Evolutionary conservation across 2,888 invertebrate species (phyloP).

Genomic region (Coelogynopora nodosa): DNA sequence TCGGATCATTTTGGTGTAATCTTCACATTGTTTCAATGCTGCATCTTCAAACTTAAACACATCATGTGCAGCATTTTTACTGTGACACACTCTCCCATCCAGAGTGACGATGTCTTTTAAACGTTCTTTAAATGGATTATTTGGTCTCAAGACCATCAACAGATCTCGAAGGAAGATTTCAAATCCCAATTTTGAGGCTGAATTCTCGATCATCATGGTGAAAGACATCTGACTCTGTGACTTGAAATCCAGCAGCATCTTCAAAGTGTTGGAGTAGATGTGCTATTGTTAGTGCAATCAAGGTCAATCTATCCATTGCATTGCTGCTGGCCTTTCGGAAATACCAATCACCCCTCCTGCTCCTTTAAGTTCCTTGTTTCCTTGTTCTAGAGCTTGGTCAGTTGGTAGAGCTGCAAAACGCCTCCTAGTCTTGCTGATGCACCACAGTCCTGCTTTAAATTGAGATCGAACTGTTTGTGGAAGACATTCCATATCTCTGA

Average conservation of each 20-base stretch:
- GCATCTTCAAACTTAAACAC: slow-evolving; percentile 27
- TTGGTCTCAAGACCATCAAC: slow-evolving; percentile 27
- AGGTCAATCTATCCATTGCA: slow-evolving; percentile 8
- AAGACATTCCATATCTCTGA: slow-evolving; percentile 11
- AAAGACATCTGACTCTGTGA: not conserved
- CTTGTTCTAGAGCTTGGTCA: slow-evolving; percentile 28
- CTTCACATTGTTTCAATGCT: slow-evolving; percentile 24
- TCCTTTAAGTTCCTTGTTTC: slow-evolving; percentile 17
- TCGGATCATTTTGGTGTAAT: slow-evolving; percentile 19
- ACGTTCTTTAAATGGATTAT: slow-evolving; percentile 31
- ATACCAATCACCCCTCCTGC: slow-evolving; percentile 29
- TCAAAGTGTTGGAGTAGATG: slow-evolving; percentile 14
- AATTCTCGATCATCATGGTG: slow-evolving; percentile 15
- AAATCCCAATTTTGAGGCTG: slow-evolving; percentile 17
- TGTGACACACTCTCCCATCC: slow-evolving; percentile 27
- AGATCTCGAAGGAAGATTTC: slow-evolving; percentile 22
- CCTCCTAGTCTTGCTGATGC: slow-evolving; percentile 8
- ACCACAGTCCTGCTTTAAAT: slow-evolving; percentile 19
- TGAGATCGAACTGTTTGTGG: slow-evolving; percentile 12
- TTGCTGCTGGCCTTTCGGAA: slow-evolving; percentile 19
- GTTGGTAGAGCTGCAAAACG: slow-evolving; percentile 27
- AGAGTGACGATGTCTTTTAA: slow-evolving; percentile 18
- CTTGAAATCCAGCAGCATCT: slow-evolving; percentile 25
- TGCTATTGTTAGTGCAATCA: slow-evolving; percentile 14
- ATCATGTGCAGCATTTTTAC: slow-evolving; percentile 18